A percentile compares a stretch with the other conserved stretches of the same genome.
These are phyloP conservation scores for Brachyhypopomus occidentalis DNA, from an alignment of 2,113 vertebrate genomes.

Conservation along the genomic window DNA sequence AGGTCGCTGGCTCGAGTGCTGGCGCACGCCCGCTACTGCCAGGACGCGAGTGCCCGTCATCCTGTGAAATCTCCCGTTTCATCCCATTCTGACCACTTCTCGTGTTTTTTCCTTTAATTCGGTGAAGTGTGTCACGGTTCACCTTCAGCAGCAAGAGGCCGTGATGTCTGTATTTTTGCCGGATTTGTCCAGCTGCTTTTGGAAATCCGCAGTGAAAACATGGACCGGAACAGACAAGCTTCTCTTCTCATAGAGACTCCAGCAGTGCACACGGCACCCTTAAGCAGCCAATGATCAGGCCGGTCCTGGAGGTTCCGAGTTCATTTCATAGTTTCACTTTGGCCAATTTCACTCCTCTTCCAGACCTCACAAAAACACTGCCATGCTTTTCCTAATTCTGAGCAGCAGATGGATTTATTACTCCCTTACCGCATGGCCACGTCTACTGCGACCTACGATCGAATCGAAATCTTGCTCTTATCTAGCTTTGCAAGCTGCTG, in stretches of 20 bases:
- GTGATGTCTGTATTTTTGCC: slow-evolving; percentile 1
- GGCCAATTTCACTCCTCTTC: slow-evolving; percentile 2
- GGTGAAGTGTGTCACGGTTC: slow-evolving; percentile 21
- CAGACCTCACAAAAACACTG: not conserved
- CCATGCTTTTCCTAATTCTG: not conserved
- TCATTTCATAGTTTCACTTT: not conserved
- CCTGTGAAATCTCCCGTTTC: slow-evolving; percentile 23
- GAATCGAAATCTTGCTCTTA: not conserved
- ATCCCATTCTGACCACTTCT: not conserved
- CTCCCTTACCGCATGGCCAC: not conserved
- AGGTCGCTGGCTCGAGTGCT: not conserved
- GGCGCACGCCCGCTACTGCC: not conserved
- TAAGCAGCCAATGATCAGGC: slow-evolving; percentile 26
- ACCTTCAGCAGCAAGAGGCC: not conserved
- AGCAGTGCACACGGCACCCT: not conserved
- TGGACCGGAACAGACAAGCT: slow-evolving; percentile 4
- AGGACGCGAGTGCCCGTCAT: not conserved
- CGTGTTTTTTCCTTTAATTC: slow-evolving; percentile 34
- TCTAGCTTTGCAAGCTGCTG: slow-evolving; percentile 5
- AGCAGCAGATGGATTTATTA: not conserved
- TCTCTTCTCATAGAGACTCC: slow-evolving; percentile 6
- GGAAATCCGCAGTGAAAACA: slow-evolving; percentile 5
- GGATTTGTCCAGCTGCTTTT: slow-evolving; percentile 23
- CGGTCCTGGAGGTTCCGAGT: slow-evolving; percentile 14
- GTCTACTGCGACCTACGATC: not conserved